Evolutionary conservation across 2,797 vertebrate species (phyloP), one percentile per base, ranked within the genome.

Genomic region (Enteromius mattozi): DNA sequence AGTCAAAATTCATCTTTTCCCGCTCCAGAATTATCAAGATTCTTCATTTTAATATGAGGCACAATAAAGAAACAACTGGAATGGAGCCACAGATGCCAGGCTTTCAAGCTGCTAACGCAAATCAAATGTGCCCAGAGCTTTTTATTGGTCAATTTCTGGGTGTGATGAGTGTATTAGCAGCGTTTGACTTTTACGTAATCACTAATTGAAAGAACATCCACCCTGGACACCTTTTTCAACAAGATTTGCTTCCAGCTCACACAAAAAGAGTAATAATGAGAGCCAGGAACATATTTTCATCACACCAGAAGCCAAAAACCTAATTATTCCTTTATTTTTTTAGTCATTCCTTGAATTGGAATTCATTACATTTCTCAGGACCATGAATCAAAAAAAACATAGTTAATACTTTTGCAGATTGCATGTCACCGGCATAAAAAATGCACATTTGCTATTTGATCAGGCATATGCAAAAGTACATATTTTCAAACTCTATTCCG

Each of bases 161-260:
- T 69, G 21, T 56, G 63, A 80, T 80, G 30, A 80, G 45, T 68
- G 33, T 12, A 56, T 80, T 70, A 69, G 21, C 78, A 37, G 30
- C 5, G 21, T 80, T 27, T 14, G 21, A 70, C 65, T 69, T 65
- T 80, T 80, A 70, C n/a, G 21, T 27, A 80, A 80, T 40, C 21
- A 40, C 33, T 70, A 80, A 80, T 56, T 80, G 47, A 49, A 80
- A 80, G n/a, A 80, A 69, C 78, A 80, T 54, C n/a, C 65, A 80
- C 65, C 9, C 33, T 69, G 78, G 47, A 80, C 47, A 80, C 63
- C 78, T 56, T 69, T 69, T 80, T 35, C 30, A 80, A 80, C 21
- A 19, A 37, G 14, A 56, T 56, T 33, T 27, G 65, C 65, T 70
- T 80, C 78, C 78, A 80, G 33, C n/a, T 80, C 47, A 51, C 63